Percentiles rank a stretch among this genome's conserved stretches.
Conservation (phyloP, 2,888 invertebrate species). For the Galeopsomyia nigrocyanea region DNA sequence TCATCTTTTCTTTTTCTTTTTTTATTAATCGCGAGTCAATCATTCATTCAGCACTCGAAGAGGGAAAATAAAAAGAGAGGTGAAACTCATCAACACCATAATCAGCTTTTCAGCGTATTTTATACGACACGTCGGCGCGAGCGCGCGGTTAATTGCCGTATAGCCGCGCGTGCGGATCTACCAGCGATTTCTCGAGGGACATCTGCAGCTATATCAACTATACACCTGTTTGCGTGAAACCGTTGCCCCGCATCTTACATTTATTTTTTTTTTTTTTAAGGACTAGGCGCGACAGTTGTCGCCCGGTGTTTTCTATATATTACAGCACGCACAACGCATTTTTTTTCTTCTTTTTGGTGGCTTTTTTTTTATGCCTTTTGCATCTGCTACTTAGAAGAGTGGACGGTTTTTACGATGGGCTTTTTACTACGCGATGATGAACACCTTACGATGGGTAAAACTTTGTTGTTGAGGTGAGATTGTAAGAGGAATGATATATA, state of each 20-base stretch:
- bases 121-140: not conserved
- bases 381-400: conserved; percentile 31
- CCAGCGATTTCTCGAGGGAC: conserved; percentile 11
- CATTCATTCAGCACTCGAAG: too few species aligned
- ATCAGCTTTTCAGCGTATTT: not conserved
- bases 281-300: conserved; percentile 44
- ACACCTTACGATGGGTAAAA: too few species aligned
- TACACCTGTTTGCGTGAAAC: conserved; percentile 43
- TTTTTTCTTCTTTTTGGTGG: too few species aligned
- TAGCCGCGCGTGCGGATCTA: not conserved
- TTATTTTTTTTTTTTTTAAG: conserved; percentile 9
- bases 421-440: not conserved
- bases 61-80: too few species aligned
- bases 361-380: not conserved
- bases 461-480: too few species aligned
- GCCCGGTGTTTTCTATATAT: conserved; percentile 23
- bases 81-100: too few species aligned
- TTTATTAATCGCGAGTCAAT: too few species aligned
- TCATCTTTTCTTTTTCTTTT: too few species aligned
- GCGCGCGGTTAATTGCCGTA: not conserved
- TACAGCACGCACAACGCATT: too few species aligned
- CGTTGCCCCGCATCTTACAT: conserved; percentile 43
- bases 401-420: not conserved
- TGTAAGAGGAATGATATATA: too few species aligned
- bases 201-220: not conserved